These are phyloP conservation scores for Choloepus didactylus DNA, from an alignment of 2,797 vertebrate species.

Conservation along the genomic window DNA sequence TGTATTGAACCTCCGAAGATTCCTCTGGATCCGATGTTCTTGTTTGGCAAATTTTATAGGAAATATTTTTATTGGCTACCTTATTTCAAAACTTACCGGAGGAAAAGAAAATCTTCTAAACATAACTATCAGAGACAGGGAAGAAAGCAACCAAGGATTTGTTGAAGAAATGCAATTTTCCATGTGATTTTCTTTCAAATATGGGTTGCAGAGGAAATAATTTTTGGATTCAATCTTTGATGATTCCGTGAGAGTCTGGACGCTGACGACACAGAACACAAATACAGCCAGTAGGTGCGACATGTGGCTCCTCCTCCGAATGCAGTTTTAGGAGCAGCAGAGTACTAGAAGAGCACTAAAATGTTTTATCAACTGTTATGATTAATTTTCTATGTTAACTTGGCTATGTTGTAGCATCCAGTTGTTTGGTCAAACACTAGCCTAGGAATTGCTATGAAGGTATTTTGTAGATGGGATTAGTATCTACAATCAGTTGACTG, in stretches of 20 bases:
- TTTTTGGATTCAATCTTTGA: not conserved
- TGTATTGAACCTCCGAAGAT: not conserved
- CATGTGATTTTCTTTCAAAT: not conserved
- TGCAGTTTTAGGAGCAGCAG: not conserved
- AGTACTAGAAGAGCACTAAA: not conserved
- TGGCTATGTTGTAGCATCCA: too few relatives aligned
- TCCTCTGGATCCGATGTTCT: not conserved
- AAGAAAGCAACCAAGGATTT: not conserved
- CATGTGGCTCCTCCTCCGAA: not conserved
- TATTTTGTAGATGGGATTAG: too few relatives aligned
- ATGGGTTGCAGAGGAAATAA: not conserved
- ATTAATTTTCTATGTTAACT: too few relatives aligned
- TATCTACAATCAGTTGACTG: too few relatives aligned
- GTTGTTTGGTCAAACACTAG: too few relatives aligned
- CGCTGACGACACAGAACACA: not conserved
- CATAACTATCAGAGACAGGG: not conserved
- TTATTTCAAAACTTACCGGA: not conserved
- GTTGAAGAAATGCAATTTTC: not conserved
- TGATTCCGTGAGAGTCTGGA: not conserved
- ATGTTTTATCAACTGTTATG: not conserved
- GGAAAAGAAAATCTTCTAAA: not conserved
- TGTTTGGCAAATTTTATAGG: conserved; percentile 19
- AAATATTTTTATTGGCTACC: not conserved
- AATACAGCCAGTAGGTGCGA: not conserved
- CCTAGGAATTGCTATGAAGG: too few relatives aligned